Evolutionary conservation across 2,888 invertebrate genomes (phyloP), one percentile per base, ranked within the genome.

Genomic region (Allolobophora icterica): DNA sequence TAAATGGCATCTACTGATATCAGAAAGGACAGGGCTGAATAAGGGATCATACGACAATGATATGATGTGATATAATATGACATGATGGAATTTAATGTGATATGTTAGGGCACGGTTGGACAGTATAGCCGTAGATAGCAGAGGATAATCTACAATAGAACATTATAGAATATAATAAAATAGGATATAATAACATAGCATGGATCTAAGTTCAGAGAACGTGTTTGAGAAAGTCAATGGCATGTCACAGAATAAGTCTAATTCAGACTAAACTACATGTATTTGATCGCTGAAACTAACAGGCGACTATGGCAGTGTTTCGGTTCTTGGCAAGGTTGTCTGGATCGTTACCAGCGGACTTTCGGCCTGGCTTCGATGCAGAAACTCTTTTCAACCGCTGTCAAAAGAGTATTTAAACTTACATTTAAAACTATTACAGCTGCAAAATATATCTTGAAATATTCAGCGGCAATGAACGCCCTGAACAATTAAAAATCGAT

Each of bases 311-410:
- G 30, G 87, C 34, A 4, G 19, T 17, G 87, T 87, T 87, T 35
- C 87, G 17, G 87, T 87, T 87, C 87, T 87, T 87, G 87, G 87
- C 34, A 24, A 87, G 11, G 38, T 87, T 87, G 33, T 87, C 87
- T 38, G 35, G 34, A 24, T 87, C 87, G 87, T 21, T 34, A 13
- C 87, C 87, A 35, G 87, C 34, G 4, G 87, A 87, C 87, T 87
- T 87, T 35, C 87, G 34, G 11, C 87, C 87, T 15, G 87, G 35
- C 87, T 87, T 87, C 15, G 87, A 33, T 13, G 24, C 35, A 19
- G 87, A 34, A 19, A 87, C 35, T 35, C 17, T 87, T 87, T 38
- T 34, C 38, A 87, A 34, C 15, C 24, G 87, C 87, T 87, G 87
- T 71, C 11, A 71, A 52, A 19, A 71, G 71, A 71, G 8, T n/a